Evolutionary conservation across 2,113 vertebrate genomes (phyloP).

Genomic region (Planiliza haematocheilus): DNA sequence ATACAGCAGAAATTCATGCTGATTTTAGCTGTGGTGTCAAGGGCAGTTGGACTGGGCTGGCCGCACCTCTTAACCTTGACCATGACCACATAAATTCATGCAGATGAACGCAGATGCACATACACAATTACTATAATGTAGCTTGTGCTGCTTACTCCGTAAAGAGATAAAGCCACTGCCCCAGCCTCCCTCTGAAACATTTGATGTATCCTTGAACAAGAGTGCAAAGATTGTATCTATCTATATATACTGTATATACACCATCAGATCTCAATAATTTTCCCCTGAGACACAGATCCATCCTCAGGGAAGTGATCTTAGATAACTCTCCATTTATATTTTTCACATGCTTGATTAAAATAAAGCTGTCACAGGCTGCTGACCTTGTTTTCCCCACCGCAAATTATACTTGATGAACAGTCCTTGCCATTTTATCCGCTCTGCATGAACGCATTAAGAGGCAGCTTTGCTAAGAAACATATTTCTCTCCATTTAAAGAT

Average conservation of each 20-base stretch:
- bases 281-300: constrained; percentile 11
- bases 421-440: constrained; percentile 21
- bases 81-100: constrained; percentile 21
- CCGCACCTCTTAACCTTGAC: constrained; percentile 3
- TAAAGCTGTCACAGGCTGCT: constrained; percentile 26
- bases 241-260: neutral
- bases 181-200: neutral
- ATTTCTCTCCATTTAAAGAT: constrained; percentile 20
- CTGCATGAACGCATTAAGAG: constrained; percentile 33
- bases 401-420: constrained; percentile 48
- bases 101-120: neutral
- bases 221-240: neutral
- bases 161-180: neutral
- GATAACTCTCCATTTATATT: constrained; percentile 32
- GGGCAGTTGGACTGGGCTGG: constrained; percentile 2
- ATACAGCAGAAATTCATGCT: constrained; percentile 39
- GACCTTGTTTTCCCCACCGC: constrained; percentile 49
- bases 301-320: constrained; percentile 30
- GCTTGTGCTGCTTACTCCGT: constrained; percentile 8
- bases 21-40: constrained; percentile 42
- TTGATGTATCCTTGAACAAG: neutral
- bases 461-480: constrained; percentile 10
- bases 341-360: constrained; percentile 40
- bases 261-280: constrained; percentile 6
- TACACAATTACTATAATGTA: neutral